Evolutionary conservation across 2,888 invertebrate genomes (phyloP).

Genomic region (Drosophila tripunctata): DNA sequence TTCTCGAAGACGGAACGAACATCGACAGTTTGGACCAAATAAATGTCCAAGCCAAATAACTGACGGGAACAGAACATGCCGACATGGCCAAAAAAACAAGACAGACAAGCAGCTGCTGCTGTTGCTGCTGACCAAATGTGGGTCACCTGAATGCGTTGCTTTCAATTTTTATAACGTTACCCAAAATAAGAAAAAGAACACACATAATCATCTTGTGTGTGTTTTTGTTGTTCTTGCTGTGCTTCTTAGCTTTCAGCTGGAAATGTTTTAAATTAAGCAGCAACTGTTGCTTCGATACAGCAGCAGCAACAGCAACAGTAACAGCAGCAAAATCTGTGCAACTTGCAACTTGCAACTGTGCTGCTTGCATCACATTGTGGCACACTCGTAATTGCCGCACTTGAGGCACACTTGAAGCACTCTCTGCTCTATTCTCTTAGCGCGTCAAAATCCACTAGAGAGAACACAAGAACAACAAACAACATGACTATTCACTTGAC

Average conservation of each 20-base stretch:
- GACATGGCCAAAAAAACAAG: slow-evolving; percentile 43
- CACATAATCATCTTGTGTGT: slow-evolving; percentile 27
- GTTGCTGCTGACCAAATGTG: slow-evolving; percentile 49
- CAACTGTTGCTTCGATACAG: background rate
- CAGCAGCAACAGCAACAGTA: too few relatives aligned
- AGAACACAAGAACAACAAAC: slow-evolving; percentile 34
- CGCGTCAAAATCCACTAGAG: slow-evolving; percentile 66
- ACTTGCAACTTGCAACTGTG: slow-evolving; percentile 6
- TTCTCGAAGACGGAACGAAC: slow-evolving; percentile 21
- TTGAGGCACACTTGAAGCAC: slow-evolving; percentile 49
- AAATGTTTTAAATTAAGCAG: slow-evolving; percentile 12
- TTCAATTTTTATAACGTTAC: slow-evolving; percentile 76
- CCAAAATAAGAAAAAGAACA: slow-evolving; percentile 41
- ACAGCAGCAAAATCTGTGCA: slow-evolving; percentile 22
- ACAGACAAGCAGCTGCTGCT: slow-evolving; percentile 48
- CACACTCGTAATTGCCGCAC: slow-evolving; percentile 61
- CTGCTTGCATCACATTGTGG: slow-evolving; percentile 29
- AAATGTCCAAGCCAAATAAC: slow-evolving; percentile 41
- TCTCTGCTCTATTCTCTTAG: slow-evolving; percentile 32
- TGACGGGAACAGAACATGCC: slow-evolving; percentile 47
- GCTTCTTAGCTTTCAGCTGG: slow-evolving; percentile 1
- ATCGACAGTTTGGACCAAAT: slow-evolving; percentile 52
- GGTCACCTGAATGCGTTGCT: slow-evolving; percentile 75
- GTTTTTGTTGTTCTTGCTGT: slow-evolving; percentile 10
- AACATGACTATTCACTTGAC: slow-evolving; percentile 51